phyloP scores from a whole-genome alignment of 2,797 vertebrate genomes.

The Clarias fuscus region DNA sequence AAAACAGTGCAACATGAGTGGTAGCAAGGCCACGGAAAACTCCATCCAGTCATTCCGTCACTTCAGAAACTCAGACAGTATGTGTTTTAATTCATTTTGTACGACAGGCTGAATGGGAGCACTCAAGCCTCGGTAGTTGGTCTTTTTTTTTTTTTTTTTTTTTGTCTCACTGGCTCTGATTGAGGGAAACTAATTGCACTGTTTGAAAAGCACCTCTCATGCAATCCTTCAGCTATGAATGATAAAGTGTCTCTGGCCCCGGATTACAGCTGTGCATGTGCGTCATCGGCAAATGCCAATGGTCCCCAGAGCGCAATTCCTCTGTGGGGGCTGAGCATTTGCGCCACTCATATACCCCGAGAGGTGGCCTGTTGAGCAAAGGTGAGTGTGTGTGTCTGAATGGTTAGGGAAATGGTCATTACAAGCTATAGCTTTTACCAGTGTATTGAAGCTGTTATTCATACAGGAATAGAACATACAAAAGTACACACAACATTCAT shows the following conservation, averaged over 20 bases:
- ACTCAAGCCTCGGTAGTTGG: conserved; percentile 43
- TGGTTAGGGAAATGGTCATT: conserved; percentile 14
- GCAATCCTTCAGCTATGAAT: conserved; percentile 57
- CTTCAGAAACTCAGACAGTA: conserved; percentile 13
- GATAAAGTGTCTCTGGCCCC: conserved; percentile 54
- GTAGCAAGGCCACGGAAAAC: conserved; percentile 4
- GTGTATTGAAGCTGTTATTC: conserved; percentile 3
- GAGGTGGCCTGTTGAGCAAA: conserved; percentile 24
- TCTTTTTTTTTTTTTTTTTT: conserved; percentile 17
- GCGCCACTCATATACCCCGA: conserved; percentile 24
- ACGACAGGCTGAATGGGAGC: conserved; percentile 38
- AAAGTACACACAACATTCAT: neutral
- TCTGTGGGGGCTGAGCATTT: conserved; percentile 43
- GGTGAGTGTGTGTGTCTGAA: conserved; percentile 3
- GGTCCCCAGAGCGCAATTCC: conserved; percentile 61
- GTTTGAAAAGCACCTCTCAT: conserved; percentile 50
- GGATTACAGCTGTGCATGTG: conserved; percentile 68
- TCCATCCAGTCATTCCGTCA: conserved; percentile 12
- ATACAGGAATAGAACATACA: conserved; percentile 4
- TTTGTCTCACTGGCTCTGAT: conserved; percentile 53
- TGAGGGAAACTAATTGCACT: conserved; percentile 46
- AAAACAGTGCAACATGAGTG: neutral
- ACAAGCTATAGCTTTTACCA: conserved; percentile 25
- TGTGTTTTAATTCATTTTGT: conserved; percentile 34
- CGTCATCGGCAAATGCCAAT: conserved; percentile 71